These are phyloP conservation scores for Spicauda simplicius DNA, from an alignment of 2,888 invertebrate species.

Conservation along the genomic window DNA sequence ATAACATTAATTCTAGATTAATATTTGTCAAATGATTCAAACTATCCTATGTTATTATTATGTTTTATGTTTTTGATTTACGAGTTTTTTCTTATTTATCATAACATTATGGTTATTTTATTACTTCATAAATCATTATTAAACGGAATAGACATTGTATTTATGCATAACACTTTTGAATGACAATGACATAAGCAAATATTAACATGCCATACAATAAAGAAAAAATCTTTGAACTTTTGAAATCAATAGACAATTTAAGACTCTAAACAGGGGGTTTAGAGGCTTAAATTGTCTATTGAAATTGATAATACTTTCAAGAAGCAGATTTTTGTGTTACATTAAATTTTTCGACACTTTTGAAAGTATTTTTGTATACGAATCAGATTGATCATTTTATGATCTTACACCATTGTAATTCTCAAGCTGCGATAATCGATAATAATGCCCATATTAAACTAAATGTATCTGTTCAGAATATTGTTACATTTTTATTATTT, in stretches of 20 bases:
- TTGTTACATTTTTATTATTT: not conserved
- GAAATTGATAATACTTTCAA: too few relatives aligned
- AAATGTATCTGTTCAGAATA: not conserved
- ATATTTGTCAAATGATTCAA: slow-evolving; percentile 3
- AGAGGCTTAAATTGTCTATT: too few relatives aligned
- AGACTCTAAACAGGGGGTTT: too few relatives aligned
- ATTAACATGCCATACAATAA: too few relatives aligned
- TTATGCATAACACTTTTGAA: not conserved
- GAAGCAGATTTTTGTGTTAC: too few relatives aligned
- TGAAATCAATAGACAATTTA: too few relatives aligned
- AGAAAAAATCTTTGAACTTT: too few relatives aligned
- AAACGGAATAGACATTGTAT: not conserved
- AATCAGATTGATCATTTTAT: too few relatives aligned
- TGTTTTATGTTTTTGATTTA: not conserved
- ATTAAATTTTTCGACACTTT: too few relatives aligned
- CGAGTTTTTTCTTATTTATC: not conserved
- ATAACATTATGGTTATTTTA: not conserved
- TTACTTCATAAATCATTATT: not conserved
- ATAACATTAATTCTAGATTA: slow-evolving; percentile 11
- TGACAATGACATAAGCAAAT: too few relatives aligned
- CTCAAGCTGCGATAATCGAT: not conserved
- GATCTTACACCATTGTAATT: too few relatives aligned
- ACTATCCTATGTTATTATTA: not conserved
- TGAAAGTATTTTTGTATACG: too few relatives aligned
- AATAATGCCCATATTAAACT: not conserved